These are phyloP conservation scores for Drosophila pseudoananassae DNA, from an alignment of 1,140 invertebrate genomes.

Conservation along the genomic window DNA sequence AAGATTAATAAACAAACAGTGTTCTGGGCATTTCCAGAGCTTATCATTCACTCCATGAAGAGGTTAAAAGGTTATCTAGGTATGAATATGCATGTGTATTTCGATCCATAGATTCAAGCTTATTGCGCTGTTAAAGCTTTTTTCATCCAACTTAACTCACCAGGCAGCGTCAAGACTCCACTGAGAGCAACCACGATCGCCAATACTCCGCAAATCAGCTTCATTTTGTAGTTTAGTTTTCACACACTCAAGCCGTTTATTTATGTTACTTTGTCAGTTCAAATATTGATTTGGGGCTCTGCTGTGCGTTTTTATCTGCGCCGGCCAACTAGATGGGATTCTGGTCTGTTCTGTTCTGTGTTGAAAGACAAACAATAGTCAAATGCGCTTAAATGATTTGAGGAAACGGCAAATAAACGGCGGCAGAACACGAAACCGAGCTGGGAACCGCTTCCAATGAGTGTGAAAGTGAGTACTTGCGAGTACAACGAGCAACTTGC, in stretches of 20 bases:
- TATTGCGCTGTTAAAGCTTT: slow-evolving; percentile 1
- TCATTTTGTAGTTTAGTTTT: slow-evolving; percentile 61
- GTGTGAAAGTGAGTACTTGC: slow-evolving; percentile 18
- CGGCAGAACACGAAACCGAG: slow-evolving; percentile 18
- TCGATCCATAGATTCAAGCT: slow-evolving; percentile 1
- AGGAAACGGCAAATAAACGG: slow-evolving; percentile 77
- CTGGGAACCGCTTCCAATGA: slow-evolving; percentile 33
- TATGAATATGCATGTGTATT: slow-evolving; percentile 19
- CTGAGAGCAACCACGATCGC: slow-evolving; percentile 59
- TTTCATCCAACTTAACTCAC: slow-evolving; percentile 49
- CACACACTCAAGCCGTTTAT: slow-evolving; percentile 25
- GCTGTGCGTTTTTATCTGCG: slow-evolving; percentile 19
- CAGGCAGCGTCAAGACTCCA: slow-evolving; percentile 66
- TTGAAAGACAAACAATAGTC: slow-evolving; percentile 72
- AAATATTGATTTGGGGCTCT: slow-evolving; percentile 34
- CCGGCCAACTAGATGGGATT: slow-evolving; percentile 51
- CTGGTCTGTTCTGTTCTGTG: slow-evolving; percentile 53
- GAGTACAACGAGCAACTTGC: slow-evolving; percentile 1
- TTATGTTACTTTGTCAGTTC: slow-evolving; percentile 17
- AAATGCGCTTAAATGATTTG: slow-evolving; percentile 79
- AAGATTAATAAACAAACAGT: background rate
- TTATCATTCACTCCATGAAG: slow-evolving; percentile 56
- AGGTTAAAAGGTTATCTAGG: slow-evolving; percentile 52
- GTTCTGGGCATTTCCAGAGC: slow-evolving; percentile 7
- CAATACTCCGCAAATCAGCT: slow-evolving; percentile 56